Evolutionary conservation across 1,140 invertebrate species (phyloP).

Genomic region (Druon quercuslanigerum): DNA sequence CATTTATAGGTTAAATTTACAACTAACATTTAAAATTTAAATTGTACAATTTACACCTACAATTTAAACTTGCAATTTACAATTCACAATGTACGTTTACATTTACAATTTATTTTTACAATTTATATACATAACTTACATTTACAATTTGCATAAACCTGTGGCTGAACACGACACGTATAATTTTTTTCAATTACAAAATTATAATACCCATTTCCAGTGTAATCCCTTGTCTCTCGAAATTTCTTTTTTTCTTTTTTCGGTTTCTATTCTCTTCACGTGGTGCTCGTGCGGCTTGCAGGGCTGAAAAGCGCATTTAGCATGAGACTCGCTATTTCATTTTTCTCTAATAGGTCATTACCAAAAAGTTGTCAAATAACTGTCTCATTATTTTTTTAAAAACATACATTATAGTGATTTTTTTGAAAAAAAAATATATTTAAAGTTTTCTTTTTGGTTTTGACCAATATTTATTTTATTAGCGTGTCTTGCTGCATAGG

Average conservation of each 20-base stretch:
- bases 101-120: no score
- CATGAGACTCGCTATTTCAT: conserved; percentile 13
- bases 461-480: neutral
- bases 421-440: no score
- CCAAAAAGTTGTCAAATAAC: neutral
- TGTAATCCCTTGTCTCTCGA: neutral
- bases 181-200: no score
- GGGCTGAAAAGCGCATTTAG: conserved; percentile 21
- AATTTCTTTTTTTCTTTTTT: neutral
- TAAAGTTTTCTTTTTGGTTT: neutral
- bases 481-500: conserved; percentile 10
- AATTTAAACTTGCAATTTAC: no score
- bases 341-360: neutral
- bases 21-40: no score
- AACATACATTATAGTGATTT: neutral
- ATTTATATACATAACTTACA: no score
- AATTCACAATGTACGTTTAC: no score
- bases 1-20: no score
- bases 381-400: neutral
- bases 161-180: no score
- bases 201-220: no score
- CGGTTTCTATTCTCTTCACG: neutral
- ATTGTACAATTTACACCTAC: no score
- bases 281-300: conserved; percentile 26
- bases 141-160: no score